Base-by-base conservation (phyloP, 1,140 invertebrate species). In the Anastrepha ludens region DNA sequence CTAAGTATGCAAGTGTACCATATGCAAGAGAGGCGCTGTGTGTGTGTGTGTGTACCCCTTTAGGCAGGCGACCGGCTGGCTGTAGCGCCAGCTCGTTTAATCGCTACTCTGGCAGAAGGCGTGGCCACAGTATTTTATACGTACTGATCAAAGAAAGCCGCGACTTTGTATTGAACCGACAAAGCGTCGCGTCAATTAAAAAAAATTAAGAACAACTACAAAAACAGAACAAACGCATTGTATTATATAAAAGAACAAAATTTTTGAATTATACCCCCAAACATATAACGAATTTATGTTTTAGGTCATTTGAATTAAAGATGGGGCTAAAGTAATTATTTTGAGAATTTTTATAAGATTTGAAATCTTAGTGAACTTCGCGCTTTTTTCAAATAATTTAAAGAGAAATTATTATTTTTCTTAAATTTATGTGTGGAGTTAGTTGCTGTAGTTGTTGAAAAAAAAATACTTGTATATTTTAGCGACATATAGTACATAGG, bases 101-200 rank as follows among this genome's bases (percentile, higher is more conserved):
- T 92, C 91, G 92, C 89, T 81, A 81, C 74, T 91, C 91, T 91
- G 70, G 91, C 91, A 90, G 89, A 90, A 91, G 91, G 91, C 91
- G 91, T 91, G 91, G 91, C 91, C 88, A 92, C 90, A 92, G 91
- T 92, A 92, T 92, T 92, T 92, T 92, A 92, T 92, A 92, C 90
- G 90, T 90, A 87, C 86, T 92, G 91, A 92, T 92, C 91, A 92
- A 92, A 92, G 91, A 86, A 89, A 85, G 89, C 91, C 91, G 91
- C 89, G 89, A 55, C 91, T 92, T 92, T 92, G 91, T 89, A 88
- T 74, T 88, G 50, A 88, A 88, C 85, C 85, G 85, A 86, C 85
- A 86, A 59, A 60, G 59, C 59, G 50, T 60, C 47, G 85, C 74
- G 47, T 81, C 74, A 50, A 81, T 11, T 44, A n/a, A 74, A 44